Evolutionary conservation across 2,888 invertebrate species (phyloP).

Genomic region (Petrolisthes cinctipes): DNA sequence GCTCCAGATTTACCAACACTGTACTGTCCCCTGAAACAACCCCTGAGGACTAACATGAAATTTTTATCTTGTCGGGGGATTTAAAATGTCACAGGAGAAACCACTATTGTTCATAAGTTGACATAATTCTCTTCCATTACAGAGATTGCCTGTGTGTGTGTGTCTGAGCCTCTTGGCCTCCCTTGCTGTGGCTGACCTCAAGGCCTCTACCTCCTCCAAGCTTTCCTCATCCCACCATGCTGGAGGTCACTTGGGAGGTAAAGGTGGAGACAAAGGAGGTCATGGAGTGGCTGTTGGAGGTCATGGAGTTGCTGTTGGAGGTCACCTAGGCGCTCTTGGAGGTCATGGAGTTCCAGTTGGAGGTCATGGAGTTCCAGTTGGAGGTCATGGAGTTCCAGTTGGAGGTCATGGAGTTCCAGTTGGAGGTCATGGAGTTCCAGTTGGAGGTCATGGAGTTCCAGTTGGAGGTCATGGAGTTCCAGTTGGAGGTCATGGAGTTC

Average conservation of each 20-base stretch:
- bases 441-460: not conserved
- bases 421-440: not conserved
- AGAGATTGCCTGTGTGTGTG: not conserved
- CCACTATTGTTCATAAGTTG: too few species aligned
- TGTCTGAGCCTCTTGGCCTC: slow-evolving; percentile 3
- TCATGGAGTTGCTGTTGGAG: not conserved
- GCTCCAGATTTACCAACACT: too few species aligned
- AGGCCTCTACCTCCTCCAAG: not conserved
- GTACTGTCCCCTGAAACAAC: too few species aligned
- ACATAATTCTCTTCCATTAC: not conserved
- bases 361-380: not conserved
- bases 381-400: not conserved
- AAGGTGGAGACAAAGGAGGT: not conserved
- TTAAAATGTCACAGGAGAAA: too few species aligned
- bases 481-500: slow-evolving; percentile 4
- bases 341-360: not conserved
- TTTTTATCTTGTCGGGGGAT: too few species aligned
- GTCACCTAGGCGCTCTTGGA: not conserved
- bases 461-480: not conserved
- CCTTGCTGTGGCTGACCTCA: not conserved
- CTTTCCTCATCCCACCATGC: not conserved
- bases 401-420: not conserved
- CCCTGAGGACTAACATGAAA: too few species aligned
- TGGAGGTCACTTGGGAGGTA: not conserved
- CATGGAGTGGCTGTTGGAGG: not conserved